Percentiles rank a stretch among this genome's conserved stretches.
These are phyloP conservation scores for Epinephelus cyanopodus DNA, from an alignment of 2,113 vertebrate species.

Conservation along the genomic window DNA sequence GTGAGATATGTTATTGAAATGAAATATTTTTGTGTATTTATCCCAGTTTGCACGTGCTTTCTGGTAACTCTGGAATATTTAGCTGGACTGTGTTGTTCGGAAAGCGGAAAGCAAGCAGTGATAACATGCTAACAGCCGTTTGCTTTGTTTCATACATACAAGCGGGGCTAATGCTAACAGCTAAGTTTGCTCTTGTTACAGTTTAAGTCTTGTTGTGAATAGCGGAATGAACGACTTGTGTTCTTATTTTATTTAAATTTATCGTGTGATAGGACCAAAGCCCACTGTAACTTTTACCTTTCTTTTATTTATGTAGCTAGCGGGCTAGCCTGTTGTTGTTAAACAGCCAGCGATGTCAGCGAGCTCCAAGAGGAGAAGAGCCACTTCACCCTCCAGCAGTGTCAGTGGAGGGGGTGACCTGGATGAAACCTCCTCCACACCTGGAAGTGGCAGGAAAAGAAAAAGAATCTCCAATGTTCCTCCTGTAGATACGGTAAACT, in stretches of 20 bases:
- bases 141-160: slow-evolving; percentile 73
- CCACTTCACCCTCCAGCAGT: slow-evolving; percentile 97
- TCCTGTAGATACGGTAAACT: slow-evolving; percentile 93
- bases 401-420: slow-evolving; percentile 94
- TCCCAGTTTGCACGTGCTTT: rapidly evolving
- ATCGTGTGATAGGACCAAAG: background rate
- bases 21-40: background rate
- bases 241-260: background rate
- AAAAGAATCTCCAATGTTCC: slow-evolving; percentile 90
- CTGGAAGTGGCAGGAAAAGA: slow-evolving; percentile 93
- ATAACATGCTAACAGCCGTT: slow-evolving; percentile 59
- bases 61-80: background rate
- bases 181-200: background rate
- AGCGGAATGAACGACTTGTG: rapidly evolving
- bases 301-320: slow-evolving; percentile 21
- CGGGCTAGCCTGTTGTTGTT: slow-evolving; percentile 55
- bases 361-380: slow-evolving; percentile 94
- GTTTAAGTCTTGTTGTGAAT: background rate
- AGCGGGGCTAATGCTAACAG: slow-evolving; percentile 28
- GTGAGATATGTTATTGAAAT: slow-evolving; percentile 21
- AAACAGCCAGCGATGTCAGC: slow-evolving; percentile 78
- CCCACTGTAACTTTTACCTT: too few relatives aligned
- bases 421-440: slow-evolving; percentile 90
- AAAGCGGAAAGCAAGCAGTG: slow-evolving; percentile 4
- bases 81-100: background rate